These are phyloP conservation scores for Micropoecilia bifurca DNA, from an alignment of 2,797 vertebrate genomes.

Conservation along the genomic window DNA sequence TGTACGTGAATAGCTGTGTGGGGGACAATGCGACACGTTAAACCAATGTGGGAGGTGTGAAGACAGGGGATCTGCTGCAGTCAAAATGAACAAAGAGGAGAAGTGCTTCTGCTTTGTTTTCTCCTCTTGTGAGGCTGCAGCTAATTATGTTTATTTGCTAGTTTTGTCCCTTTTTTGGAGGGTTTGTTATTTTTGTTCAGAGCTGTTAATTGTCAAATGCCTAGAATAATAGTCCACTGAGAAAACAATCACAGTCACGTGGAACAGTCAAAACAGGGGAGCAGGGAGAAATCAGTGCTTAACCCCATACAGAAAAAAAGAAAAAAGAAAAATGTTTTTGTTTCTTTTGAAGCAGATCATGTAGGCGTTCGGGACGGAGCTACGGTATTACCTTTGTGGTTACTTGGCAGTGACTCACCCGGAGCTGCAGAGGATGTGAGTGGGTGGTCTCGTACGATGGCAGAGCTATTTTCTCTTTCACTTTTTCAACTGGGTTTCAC, in stretches of 20 bases:
- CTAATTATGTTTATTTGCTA: conserved; percentile 57
- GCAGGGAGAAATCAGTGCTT: conserved; percentile 9
- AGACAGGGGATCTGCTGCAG: conserved; percentile 72
- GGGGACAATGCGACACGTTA: conserved; percentile 77
- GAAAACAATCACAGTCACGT: conserved; percentile 4
- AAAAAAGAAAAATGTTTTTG: conserved; percentile 3
- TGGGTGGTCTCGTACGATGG: conserved; percentile 42
- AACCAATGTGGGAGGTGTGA: conserved; percentile 80
- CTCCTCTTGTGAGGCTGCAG: conserved; percentile 43
- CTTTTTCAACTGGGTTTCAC: conserved; percentile 38
- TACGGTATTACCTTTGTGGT: conserved; percentile 64
- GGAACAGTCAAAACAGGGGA: neutral
- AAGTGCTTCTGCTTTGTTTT: conserved; percentile 65
- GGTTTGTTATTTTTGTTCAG: conserved; percentile 13
- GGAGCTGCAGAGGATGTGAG: conserved; percentile 58
- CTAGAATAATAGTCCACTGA: conserved; percentile 10
- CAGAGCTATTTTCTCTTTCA: conserved; percentile 63
- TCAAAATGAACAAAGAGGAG: conserved; percentile 74
- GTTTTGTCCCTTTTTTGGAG: conserved; percentile 28
- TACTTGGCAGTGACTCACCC: conserved; percentile 48
- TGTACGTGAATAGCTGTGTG: conserved; percentile 61
- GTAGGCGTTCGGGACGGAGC: conserved; percentile 13
- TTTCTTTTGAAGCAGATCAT: neutral
- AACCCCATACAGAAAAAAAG: neutral
- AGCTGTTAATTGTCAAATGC: conserved; percentile 26